These are phyloP conservation scores for Whitmania pigra DNA, from an alignment of 1,140 invertebrate species.

Conservation along the genomic window DNA sequence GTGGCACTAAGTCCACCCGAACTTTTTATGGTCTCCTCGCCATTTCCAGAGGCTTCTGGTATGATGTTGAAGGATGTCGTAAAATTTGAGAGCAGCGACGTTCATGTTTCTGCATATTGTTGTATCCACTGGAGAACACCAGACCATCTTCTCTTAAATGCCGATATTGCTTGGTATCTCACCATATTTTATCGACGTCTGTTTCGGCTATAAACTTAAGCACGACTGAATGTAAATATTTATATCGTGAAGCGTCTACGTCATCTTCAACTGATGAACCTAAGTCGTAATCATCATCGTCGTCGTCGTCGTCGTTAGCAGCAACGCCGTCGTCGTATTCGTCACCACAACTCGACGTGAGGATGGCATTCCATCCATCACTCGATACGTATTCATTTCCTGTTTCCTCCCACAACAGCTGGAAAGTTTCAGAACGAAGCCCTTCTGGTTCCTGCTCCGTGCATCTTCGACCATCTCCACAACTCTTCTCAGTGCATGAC, in stretches of 20 bases:
- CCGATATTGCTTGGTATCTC: too few species aligned
- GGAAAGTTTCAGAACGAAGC: slow-evolving; percentile 97
- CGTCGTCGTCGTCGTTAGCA: not conserved
- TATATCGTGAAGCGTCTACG: not conserved
- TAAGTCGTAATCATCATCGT: not conserved
- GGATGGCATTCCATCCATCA: not conserved
- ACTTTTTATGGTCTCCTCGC: too few species aligned
- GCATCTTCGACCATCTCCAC: slow-evolving; percentile 95
- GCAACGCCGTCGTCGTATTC: not conserved
- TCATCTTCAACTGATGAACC: not conserved
- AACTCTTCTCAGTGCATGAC: slow-evolving; percentile 88
- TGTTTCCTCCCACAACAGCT: slow-evolving; percentile 50
- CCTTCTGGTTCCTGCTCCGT: slow-evolving; percentile 88
- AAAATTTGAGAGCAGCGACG: too few species aligned
- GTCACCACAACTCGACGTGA: not conserved
- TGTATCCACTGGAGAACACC: too few species aligned
- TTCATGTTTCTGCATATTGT: too few species aligned
- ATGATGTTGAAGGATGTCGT: too few species aligned
- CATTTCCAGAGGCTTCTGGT: too few species aligned
- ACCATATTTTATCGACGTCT: too few species aligned
- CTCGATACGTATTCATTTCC: not conserved
- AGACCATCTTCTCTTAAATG: too few species aligned
- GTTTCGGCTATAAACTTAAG: too few species aligned
- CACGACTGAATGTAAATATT: too few species aligned
- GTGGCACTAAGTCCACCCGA: too few species aligned